Conservation (phyloP, 2,888 invertebrate species). For the Odontothrips loti region DNA sequence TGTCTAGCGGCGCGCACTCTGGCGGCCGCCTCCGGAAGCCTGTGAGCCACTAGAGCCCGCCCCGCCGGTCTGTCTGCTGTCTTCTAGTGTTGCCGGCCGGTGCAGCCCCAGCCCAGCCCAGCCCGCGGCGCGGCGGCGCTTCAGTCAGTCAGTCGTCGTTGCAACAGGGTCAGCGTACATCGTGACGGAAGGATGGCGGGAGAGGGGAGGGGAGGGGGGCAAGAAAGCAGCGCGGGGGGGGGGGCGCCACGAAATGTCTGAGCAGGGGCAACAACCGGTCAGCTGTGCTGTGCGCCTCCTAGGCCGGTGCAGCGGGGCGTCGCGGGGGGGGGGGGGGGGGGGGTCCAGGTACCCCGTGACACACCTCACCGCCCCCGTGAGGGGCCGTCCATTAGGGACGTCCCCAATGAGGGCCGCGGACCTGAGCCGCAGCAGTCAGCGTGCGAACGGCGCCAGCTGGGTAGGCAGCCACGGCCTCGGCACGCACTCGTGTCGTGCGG, state of each 20-base stretch:
- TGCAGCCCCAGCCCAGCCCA: background rate
- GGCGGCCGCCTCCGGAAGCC: background rate
- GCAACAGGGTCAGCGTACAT: conserved; percentile 19
- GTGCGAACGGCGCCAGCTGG: too few species aligned
- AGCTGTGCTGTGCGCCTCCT: background rate
- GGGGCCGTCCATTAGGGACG: too few species aligned
- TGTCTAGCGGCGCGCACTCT: background rate
- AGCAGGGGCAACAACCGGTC: conserved; percentile 16
- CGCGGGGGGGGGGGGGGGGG: background rate
- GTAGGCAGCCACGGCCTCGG: too few species aligned
- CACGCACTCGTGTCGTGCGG: too few species aligned
- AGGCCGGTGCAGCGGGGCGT: background rate
- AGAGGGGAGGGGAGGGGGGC: background rate
- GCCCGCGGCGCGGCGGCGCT: background rate
- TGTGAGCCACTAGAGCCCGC: background rate
- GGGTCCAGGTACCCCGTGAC: too few species aligned
- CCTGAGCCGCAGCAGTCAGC: too few species aligned
- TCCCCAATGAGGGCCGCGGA: too few species aligned
- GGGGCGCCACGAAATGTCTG: background rate
- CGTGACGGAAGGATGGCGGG: background rate
- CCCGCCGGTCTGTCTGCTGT: background rate
- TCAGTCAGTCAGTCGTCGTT: background rate
- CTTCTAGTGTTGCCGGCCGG: background rate
- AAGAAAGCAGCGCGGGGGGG: background rate
- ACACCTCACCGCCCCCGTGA: too few species aligned